phyloP scores from a whole-genome alignment of 2,888 invertebrate species.

The Rhagonycha fulva region DNA sequence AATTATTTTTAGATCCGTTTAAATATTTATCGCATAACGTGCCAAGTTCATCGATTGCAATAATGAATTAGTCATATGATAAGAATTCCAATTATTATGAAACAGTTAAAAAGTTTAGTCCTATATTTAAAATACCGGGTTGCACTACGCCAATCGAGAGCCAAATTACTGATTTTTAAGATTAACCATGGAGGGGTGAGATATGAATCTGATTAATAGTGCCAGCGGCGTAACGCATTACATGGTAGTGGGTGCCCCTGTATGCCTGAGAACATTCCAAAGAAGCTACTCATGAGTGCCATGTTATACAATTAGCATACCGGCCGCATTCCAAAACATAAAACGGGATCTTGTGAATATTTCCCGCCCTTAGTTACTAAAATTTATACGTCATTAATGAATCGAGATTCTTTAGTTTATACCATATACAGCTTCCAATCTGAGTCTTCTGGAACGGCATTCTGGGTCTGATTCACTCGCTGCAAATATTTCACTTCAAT shows the following conservation, averaged over 20 bases:
- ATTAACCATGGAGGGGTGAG: constrained; percentile 1
- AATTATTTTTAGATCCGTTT: not conserved
- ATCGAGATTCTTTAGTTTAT: constrained; percentile 9
- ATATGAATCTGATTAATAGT: constrained; percentile 13
- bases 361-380: constrained; percentile 19
- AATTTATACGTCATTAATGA: constrained; percentile 20
- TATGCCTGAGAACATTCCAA: constrained; percentile 30
- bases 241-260: constrained; percentile 26
- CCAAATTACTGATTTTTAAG: not conserved
- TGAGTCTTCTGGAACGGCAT: not conserved
- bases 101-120: not conserved
- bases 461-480: not conserved
- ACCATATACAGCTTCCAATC: constrained; percentile 10
- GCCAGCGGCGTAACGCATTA: constrained; percentile 20
- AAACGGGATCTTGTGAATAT: constrained; percentile 27
- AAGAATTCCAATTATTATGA: not conserved
- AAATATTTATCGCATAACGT: not conserved
- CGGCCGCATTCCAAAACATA: constrained; percentile 34
- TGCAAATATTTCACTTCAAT: not conserved
- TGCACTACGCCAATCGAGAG: not conserved
- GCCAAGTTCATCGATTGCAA: not conserved
- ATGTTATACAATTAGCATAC: constrained; percentile 31
- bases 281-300: constrained; percentile 26
- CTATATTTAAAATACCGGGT: not conserved
- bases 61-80: not conserved